Base-by-base conservation (phyloP, 2,113 vertebrate genomes). In the Pyrgilauda ruficollis region DNA sequence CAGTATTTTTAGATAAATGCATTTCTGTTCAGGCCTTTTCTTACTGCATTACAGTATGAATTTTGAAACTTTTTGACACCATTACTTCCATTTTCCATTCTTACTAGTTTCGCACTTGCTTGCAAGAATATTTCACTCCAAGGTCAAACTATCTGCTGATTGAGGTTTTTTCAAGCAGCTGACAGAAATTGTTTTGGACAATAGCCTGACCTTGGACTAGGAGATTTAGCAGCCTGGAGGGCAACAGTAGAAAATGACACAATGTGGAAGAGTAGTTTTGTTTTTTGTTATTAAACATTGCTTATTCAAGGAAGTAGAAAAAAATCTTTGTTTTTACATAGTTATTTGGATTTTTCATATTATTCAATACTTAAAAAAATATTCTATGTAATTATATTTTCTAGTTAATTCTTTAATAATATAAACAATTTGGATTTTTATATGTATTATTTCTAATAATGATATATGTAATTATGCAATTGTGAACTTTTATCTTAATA, bases 1-100 rank as follows among this genome's bases (percentile, higher is more conserved):
- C 66, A 84, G 2, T 95, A 93, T 96, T 95, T 95, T 97, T 96
- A 96, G 90, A 84, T 89, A 55, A 81, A 90, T 66, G 41, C 41
- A 28, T 85, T 93, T 92, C 84, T 93, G 35, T 87, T 86, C 43
- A 84, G 39, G 41, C 30, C 44, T 61, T 93, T 87, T 84, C 66
- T 93, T 84, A 67, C 5, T 94, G 49, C 41, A 52, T 82, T 73
- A 67, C 26, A 79, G 15, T 33, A 61, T 58, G 7, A 77, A 49
- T 89, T 93, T 81, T 73, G 47, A 80, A 82, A 56, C 27, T 82
- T 87, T 82, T 17, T 59, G 9, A 64, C 37, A 81, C 58, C 13
- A 44, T 49, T 73, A 24, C 49, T 84, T 93, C 28, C 11, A 50
- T 87, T 93, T 97, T 89, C 73, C 28, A 53, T 84, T 92, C 47